Evolutionary conservation across 2,888 invertebrate species (phyloP).

Genomic region (Lepidonotus clava): DNA sequence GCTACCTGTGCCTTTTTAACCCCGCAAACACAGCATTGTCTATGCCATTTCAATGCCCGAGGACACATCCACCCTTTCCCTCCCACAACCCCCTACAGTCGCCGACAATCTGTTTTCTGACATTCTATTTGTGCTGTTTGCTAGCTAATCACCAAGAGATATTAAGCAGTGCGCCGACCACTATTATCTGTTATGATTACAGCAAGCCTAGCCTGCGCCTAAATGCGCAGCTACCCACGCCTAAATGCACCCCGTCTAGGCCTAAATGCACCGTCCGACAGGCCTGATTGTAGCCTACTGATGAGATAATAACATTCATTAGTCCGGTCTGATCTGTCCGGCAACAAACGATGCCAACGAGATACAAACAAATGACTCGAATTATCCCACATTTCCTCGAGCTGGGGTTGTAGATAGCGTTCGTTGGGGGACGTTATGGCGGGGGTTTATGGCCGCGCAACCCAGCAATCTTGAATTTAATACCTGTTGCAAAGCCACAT

Average conservation of each 20-base stretch:
- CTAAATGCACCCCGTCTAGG: not conserved
- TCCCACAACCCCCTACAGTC: too few relatives aligned
- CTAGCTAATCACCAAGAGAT: not conserved
- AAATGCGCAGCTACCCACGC: too few relatives aligned
- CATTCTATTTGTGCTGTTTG: too few relatives aligned
- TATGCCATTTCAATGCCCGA: too few relatives aligned
- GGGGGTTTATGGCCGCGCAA: not conserved
- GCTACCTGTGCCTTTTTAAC: too few relatives aligned
- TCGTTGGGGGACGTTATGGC: not conserved
- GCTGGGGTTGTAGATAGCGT: not conserved
- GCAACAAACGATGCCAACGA: not conserved
- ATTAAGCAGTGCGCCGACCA: not conserved
- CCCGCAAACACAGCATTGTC: too few relatives aligned
- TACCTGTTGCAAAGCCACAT: not conserved
- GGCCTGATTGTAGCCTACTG: not conserved
- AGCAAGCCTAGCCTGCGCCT: too few relatives aligned
- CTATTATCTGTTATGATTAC: not conserved
- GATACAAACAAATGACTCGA: conserved; percentile 2
- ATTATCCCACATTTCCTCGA: not conserved
- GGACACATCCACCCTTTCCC: too few relatives aligned
- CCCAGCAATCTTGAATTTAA: not conserved
- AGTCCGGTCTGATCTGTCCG: not conserved
- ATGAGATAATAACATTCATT: conserved; percentile 18
- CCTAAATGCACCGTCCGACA: not conserved
- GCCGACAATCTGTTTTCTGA: too few relatives aligned